These are phyloP conservation scores for Drosophila sp. DNA, from an alignment of 1,140 invertebrate genomes.

Conservation along the genomic window DNA sequence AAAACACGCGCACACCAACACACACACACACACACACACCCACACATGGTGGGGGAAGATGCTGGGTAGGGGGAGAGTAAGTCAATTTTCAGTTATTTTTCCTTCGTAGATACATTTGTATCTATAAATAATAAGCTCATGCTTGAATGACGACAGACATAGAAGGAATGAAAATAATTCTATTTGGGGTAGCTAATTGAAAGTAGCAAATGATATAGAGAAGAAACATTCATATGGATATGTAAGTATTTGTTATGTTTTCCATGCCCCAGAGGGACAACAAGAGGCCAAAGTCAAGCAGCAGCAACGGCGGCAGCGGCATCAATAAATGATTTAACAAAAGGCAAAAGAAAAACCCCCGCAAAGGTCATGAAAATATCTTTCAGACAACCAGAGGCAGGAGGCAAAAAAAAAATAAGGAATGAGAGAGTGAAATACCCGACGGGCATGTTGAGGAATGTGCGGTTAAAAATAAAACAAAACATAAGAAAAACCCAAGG, in stretches of 20 bases:
- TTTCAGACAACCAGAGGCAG: slow-evolving; percentile 47
- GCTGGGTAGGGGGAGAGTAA: not conserved
- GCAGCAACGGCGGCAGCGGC: slow-evolving; percentile 46
- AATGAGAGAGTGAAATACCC: slow-evolving; percentile 45
- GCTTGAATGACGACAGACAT: slow-evolving; percentile 40
- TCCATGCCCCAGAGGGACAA: slow-evolving; percentile 70
- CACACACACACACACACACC: slow-evolving; percentile 27
- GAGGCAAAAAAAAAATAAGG: slow-evolving; percentile 14
- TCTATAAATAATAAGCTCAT: slow-evolving; percentile 61
- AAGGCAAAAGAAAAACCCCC: slow-evolving; percentile 65
- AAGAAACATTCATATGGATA: slow-evolving; percentile 15
- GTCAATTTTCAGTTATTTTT: slow-evolving; percentile 61
- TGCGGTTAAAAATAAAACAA: slow-evolving; percentile 77
- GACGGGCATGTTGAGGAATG: slow-evolving; percentile 65
- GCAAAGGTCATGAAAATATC: slow-evolving; percentile 78
- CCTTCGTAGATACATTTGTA: slow-evolving; percentile 68
- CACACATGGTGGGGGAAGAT: not conserved
- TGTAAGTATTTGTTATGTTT: not conserved
- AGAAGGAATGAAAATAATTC: not conserved
- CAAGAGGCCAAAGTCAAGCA: slow-evolving; percentile 42
- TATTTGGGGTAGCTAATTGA: not conserved
- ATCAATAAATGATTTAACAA: slow-evolving; percentile 81
- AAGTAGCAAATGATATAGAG: not conserved
- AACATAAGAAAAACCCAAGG: slow-evolving; percentile 28
- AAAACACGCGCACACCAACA: slow-evolving; percentile 17